phyloP scores from a whole-genome alignment of 2,113 vertebrate genomes.

The Bungarus multicinctus region DNA sequence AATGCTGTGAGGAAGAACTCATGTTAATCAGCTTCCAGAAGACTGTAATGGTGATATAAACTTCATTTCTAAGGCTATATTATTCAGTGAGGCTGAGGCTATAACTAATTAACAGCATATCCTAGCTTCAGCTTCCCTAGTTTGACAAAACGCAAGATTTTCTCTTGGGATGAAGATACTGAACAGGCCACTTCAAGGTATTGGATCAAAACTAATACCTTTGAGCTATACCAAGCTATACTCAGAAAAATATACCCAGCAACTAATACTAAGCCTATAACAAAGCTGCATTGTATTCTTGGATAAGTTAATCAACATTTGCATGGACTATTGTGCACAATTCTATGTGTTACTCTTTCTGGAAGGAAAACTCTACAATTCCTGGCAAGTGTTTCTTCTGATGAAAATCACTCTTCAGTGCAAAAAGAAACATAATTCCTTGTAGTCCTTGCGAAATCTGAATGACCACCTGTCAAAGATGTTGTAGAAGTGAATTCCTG shows the following conservation, averaged over 20 bases:
- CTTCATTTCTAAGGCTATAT: not conserved
- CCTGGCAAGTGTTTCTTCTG: not conserved
- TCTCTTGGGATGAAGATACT: not conserved
- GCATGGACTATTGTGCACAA: not conserved
- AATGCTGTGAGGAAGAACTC: not conserved
- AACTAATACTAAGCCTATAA: not conserved
- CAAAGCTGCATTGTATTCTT: not conserved
- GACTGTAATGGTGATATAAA: not conserved
- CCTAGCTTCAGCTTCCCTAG: not conserved
- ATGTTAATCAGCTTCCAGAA: not conserved
- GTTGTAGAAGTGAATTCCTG: not conserved
- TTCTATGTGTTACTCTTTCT: not conserved
- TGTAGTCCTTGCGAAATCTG: not conserved
- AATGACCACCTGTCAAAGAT: not conserved
- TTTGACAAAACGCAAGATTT: not conserved
- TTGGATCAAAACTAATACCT: not conserved
- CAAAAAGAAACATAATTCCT: not conserved
- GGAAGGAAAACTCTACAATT: not conserved
- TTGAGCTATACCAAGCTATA: not conserved
- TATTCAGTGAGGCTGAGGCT: not conserved
- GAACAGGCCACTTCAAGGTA: not conserved
- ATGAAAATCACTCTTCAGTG: not conserved
- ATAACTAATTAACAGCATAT: not conserved
- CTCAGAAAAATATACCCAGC: too few relatives aligned
- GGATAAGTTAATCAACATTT: not conserved